These are phyloP conservation scores for Cyrtodaria siliqua DNA, from an alignment of 2,888 invertebrate genomes.

Conservation along the genomic window DNA sequence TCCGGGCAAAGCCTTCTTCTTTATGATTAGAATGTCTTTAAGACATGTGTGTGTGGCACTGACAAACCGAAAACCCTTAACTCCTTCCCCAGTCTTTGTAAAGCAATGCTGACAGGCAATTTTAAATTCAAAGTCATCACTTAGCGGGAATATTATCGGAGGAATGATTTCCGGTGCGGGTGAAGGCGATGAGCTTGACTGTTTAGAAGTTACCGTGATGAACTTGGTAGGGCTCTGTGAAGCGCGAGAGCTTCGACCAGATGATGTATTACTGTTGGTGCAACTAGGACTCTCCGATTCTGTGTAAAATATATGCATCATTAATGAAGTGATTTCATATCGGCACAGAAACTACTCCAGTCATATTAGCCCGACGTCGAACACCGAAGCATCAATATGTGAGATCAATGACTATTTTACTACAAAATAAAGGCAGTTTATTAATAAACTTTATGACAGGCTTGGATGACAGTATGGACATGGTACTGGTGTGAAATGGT, in stretches of 20 bases:
- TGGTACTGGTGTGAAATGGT: too few relatives aligned
- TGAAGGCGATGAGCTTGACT: constrained; percentile 16
- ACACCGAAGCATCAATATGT: too few relatives aligned
- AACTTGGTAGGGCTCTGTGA: constrained; percentile 54
- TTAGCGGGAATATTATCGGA: constrained; percentile 69
- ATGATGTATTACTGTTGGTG: constrained; percentile 47
- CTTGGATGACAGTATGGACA: too few relatives aligned
- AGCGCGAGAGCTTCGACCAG: constrained; percentile 53
- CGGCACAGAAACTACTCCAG: too few relatives aligned
- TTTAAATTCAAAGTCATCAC: constrained; percentile 74
- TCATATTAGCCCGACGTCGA: too few relatives aligned
- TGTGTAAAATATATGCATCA: too few relatives aligned
- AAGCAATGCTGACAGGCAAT: constrained; percentile 78
- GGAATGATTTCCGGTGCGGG: constrained; percentile 24
- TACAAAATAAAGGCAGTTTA: too few relatives aligned
- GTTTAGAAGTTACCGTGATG: constrained; percentile 11
- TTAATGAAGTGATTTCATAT: too few relatives aligned
- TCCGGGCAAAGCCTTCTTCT: constrained; percentile 52
- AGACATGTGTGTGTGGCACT: constrained; percentile 71
- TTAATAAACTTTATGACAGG: too few relatives aligned
- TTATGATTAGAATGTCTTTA: constrained; percentile 71
- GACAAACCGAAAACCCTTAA: constrained; percentile 68
- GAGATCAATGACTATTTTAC: too few relatives aligned
- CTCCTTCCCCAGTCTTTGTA: constrained; percentile 75
- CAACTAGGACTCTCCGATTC: constrained; percentile 8